Percentiles rank a stretch among this genome's conserved stretches.
Evolutionary conservation across 2,113 vertebrate genomes (phyloP).

Genomic region (Macquaria ambigua): DNA sequence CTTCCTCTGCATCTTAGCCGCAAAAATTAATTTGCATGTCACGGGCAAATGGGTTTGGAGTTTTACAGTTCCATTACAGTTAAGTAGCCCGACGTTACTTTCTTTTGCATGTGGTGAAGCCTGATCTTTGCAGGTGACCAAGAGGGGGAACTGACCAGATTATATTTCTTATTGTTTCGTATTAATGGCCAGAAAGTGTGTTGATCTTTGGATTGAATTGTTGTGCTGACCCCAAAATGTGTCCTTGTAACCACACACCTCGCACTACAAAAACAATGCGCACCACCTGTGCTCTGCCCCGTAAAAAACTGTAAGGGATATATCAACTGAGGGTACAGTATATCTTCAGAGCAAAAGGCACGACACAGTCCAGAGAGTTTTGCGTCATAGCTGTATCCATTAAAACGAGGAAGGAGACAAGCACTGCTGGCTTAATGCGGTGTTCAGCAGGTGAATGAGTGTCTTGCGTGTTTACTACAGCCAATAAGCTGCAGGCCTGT

Average conservation of each 20-base stretch:
- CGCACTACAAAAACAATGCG: slow-evolving; percentile 23
- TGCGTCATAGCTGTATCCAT: slow-evolving; percentile 51
- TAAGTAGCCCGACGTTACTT: neutral
- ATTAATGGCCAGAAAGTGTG: neutral
- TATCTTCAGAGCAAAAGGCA: slow-evolving; percentile 55
- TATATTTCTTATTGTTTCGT: neutral
- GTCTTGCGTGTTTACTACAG: slow-evolving; percentile 53
- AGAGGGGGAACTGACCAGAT: neutral
- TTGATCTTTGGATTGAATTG: neutral
- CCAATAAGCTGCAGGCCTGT: slow-evolving; percentile 53
- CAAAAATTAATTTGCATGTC: slow-evolving; percentile 38
- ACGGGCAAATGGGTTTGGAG: slow-evolving; percentile 6
- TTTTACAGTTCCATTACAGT: neutral
- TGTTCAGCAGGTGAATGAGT: slow-evolving; percentile 58
- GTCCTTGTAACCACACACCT: slow-evolving; percentile 21
- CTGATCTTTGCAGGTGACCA: neutral
- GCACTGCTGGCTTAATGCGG: slow-evolving; percentile 22
- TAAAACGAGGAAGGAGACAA: slow-evolving; percentile 43
- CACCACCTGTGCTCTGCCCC: slow-evolving; percentile 36
- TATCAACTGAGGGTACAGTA: slow-evolving; percentile 34
- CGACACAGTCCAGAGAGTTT: slow-evolving; percentile 38
- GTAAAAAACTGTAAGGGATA: slow-evolving; percentile 23
- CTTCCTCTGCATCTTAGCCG: slow-evolving; percentile 24
- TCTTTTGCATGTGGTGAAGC: neutral
- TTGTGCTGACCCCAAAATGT: slow-evolving; percentile 4